phyloP scores from a whole-genome alignment of 2,888 invertebrate genomes.

The Lycaena phlaeas region DNA sequence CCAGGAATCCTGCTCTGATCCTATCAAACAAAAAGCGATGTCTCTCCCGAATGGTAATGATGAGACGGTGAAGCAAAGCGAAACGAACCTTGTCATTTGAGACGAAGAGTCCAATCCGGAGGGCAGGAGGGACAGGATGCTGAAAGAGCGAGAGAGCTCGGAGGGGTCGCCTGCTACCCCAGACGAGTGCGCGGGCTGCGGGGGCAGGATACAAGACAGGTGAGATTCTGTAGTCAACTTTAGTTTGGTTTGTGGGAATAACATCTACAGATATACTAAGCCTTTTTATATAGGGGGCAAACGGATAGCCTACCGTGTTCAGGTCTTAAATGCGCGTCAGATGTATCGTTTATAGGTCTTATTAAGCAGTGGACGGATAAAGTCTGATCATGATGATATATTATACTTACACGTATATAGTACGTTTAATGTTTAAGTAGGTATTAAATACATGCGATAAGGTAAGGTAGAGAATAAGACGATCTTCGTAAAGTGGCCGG shows the following conservation, averaged over 20 bases:
- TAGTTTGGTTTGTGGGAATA: background rate
- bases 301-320: too few species aligned
- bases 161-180: constrained; percentile 54
- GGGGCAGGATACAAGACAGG: constrained; percentile 75
- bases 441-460: too few species aligned
- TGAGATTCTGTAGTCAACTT: constrained; percentile 25
- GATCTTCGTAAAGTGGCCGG: too few species aligned
- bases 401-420: too few species aligned
- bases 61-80: constrained; percentile 26
- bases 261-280: too few species aligned
- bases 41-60: constrained; percentile 28
- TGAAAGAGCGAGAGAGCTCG: constrained; percentile 78
- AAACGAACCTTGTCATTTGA: constrained; percentile 51
- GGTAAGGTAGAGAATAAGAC: too few species aligned
- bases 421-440: too few species aligned
- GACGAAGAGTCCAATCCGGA: constrained; percentile 40
- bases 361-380: too few species aligned
- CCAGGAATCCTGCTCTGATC: constrained; percentile 21
- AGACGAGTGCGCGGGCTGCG: constrained; percentile 76
- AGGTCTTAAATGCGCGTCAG: too few species aligned
- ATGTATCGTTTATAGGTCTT: too few species aligned
- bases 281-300: too few species aligned
- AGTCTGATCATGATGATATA: too few species aligned
- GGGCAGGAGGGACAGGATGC: constrained; percentile 61
- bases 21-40: constrained; percentile 30